Evolutionary conservation across 2,888 invertebrate species (phyloP).

Genomic region (Dolichopus griseipennis): DNA sequence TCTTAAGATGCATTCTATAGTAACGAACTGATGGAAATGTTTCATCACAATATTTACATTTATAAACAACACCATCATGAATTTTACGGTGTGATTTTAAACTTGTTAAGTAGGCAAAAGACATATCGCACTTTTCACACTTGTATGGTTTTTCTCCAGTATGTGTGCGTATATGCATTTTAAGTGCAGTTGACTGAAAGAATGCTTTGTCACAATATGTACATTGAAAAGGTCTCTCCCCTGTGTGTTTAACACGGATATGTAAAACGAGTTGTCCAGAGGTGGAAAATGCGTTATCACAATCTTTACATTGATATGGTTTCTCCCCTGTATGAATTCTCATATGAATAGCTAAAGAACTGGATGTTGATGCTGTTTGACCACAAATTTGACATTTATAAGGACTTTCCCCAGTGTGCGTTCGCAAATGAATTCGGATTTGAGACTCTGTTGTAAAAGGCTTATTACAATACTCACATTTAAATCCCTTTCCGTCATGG

Average conservation of each 20-base stretch:
- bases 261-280: not conserved
- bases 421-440: not conserved
- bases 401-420: not conserved
- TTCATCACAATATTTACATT: not conserved
- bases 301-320: slow-evolving; percentile 7
- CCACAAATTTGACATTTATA: slow-evolving; percentile 2
- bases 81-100: not conserved
- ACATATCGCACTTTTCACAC: slow-evolving; percentile 44
- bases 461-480: not conserved
- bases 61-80: not conserved
- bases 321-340: slow-evolving; percentile 7
- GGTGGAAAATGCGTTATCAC: not conserved
- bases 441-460: not conserved
- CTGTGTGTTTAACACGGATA: slow-evolving; percentile 31
- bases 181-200: slow-evolving; percentile 82
- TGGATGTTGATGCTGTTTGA: too few species aligned
- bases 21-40: not conserved
- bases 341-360: not conserved
- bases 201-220: slow-evolving; percentile 78
- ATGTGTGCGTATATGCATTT: slow-evolving; percentile 84
- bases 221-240: slow-evolving; percentile 81
- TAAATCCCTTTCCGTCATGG: not conserved
- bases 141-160: slow-evolving; percentile 77
- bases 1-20: not conserved
- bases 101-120: not conserved